A percentile compares a stretch with the other conserved stretches of the same genome.
These are phyloP conservation scores for Lepidostoma basale DNA, from an alignment of 1,140 invertebrate species.

Conservation along the genomic window DNA sequence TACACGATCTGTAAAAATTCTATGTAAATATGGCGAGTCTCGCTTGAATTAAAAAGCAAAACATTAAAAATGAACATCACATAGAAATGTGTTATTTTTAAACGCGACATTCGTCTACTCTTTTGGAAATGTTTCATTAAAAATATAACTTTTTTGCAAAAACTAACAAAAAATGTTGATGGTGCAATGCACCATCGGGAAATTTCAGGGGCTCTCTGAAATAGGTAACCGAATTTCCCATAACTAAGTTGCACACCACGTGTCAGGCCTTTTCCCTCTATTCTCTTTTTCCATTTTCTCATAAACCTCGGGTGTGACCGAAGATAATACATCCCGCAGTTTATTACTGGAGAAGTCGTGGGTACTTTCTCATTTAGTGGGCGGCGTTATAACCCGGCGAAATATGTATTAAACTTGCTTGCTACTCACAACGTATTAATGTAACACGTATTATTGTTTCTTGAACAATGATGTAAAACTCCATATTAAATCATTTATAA, in stretches of 20 bases:
- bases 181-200: background rate
- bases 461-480: no score
- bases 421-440: no score
- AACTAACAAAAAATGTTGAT: background rate
- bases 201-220: background rate
- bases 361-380: constrained; percentile 10
- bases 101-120: no score
- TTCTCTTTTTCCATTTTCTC: constrained; percentile 15
- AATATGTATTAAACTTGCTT: no score
- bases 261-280: background rate
- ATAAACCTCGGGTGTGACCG: constrained; percentile 21
- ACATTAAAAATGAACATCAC: no score
- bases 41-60: background rate
- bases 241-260: constrained; percentile 2
- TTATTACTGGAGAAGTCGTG: constrained; percentile 17
- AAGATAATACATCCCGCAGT: constrained; percentile 18
- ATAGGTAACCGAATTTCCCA: constrained; percentile 21
- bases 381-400: background rate
- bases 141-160: no score
- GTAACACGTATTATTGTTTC: no score
- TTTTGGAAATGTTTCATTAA: no score
- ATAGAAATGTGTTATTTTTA: no score
- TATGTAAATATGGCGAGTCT: no score
- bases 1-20: no score
- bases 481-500: no score